Conservation (phyloP, 2,888 invertebrate species). For the Meiosimyza platycephala region DNA sequence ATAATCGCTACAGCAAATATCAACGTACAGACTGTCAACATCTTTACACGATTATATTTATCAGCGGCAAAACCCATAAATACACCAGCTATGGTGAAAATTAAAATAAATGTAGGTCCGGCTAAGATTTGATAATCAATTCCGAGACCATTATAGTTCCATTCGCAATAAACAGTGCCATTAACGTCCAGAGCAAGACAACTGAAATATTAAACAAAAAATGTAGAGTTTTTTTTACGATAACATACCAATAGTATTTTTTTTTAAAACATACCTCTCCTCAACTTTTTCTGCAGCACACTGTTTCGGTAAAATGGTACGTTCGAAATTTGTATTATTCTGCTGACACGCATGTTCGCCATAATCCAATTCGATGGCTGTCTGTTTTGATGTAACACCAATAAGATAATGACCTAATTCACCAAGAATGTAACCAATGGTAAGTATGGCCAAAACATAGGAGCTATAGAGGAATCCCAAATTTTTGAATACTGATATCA, state of each 20-base stretch:
- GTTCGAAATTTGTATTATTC: slow-evolving; percentile 72
- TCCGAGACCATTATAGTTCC: slow-evolving; percentile 93
- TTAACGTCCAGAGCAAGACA: slow-evolving; percentile 76
- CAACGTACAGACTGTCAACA: slow-evolving; percentile 81
- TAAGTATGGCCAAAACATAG: slow-evolving; percentile 83
- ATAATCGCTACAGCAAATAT: slow-evolving; percentile 86
- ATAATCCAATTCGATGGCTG: slow-evolving; percentile 85
- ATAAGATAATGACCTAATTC: slow-evolving; percentile 90
- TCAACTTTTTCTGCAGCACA: slow-evolving; percentile 72
- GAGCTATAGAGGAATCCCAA: slow-evolving; percentile 79
- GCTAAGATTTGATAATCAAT: slow-evolving; percentile 92
- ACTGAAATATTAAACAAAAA: slow-evolving; percentile 64
- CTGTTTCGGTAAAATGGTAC: slow-evolving; percentile 69
- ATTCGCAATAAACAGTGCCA: slow-evolving; percentile 84
- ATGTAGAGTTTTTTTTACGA: neutral
- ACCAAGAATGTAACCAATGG: slow-evolving; percentile 85
- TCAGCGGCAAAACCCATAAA: slow-evolving; percentile 86
- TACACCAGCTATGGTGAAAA: slow-evolving; percentile 90
- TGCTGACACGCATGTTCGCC: slow-evolving; percentile 88
- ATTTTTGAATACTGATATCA: slow-evolving; percentile 67
- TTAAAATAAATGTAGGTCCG: slow-evolving; percentile 91
- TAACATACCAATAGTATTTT: neutral
- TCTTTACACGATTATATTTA: slow-evolving; percentile 78
- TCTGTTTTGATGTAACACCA: slow-evolving; percentile 88
- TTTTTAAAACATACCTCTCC: slow-evolving; percentile 64